Base-by-base conservation (phyloP, 2,113 vertebrate genomes). In the Paraplagusia blochii region DNA sequence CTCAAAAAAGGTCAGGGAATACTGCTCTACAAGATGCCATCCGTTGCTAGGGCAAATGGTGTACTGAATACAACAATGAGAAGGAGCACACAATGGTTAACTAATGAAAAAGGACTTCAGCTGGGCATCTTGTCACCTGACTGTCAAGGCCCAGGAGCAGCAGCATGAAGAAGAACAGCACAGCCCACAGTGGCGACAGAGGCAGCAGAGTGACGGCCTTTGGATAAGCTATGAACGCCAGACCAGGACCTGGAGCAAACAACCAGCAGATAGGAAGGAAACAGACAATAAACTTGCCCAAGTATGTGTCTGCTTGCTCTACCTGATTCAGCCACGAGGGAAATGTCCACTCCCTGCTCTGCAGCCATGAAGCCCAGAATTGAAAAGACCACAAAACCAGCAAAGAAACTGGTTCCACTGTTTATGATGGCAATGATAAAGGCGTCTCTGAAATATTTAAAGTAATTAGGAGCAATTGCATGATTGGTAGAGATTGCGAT, bases 321-420 rank as follows among this genome's bases (percentile, higher is more conserved):
- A 92, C 91, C 91, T 77, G 91, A 90, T 53, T 92, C 90, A 0
- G 90, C 90, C 8, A 92, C 91, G 52, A 89, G 85, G 0, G 90
- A 91, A 74, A 92, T 90, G 64, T 92, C 81, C 33, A 92, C 90
- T 16, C 89, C 90, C 72, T 92, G 91, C 71, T 92, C 91, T 0
- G 85, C 77, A 0, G 91, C 91, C 91, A 92, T 92, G 79, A 92
- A 92, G 45, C 91, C 91, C 69, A 92, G 76, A 39, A 92, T 92
- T 33, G 91, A 91, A 66, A 92, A 92, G 11, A 92, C 91, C 0
- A 92, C 91, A 3, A 92, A 92, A 16, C 91, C 91, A 8, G 91
- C 85, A 7, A 92, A 91, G 82, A 92, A 92, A 56, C 91, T 92
- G 44, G 91, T 92, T 1, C 91, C 89, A 14, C 91, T 92, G 83